Conservation (phyloP, 2,797 vertebrate genomes). For the Salmo trutta region DNA sequence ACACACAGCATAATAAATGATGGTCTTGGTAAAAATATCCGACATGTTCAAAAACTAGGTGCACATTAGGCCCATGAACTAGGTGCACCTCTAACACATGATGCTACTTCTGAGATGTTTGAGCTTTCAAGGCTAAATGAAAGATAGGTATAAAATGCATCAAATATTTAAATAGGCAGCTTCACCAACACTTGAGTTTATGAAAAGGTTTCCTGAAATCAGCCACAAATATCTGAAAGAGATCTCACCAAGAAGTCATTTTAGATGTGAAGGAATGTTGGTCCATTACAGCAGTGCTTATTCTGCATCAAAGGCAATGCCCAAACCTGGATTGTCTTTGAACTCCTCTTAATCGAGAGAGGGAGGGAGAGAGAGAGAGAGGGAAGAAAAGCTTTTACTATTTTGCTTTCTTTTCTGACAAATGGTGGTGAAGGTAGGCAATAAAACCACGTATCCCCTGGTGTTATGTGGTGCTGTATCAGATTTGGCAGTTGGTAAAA, state of each 20-base stretch:
- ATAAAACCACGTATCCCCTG: constrained; percentile 36
- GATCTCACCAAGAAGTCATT: background rate
- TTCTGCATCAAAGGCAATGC: too few species aligned
- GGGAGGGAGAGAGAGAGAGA: too few species aligned
- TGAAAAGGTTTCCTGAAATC: background rate
- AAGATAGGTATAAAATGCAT: background rate
- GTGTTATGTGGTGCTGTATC: constrained; percentile 58
- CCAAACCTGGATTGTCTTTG: too few species aligned
- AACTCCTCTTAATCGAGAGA: too few species aligned
- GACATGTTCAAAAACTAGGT: background rate
- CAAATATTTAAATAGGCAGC: background rate
- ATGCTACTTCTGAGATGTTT: background rate
- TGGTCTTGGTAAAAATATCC: background rate
- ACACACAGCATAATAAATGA: background rate
- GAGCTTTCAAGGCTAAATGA: background rate
- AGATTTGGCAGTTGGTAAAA: constrained; percentile 66
- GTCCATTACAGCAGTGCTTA: too few species aligned
- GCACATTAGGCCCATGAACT: too few species aligned
- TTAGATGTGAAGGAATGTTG: constrained; percentile 37
- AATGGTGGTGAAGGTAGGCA: constrained; percentile 50
- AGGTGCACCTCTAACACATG: too few species aligned
- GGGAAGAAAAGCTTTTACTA: background rate
- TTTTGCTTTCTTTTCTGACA: constrained; percentile 48
- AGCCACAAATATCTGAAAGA: background rate
- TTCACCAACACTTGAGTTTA: background rate